A percentile compares a stretch with the other conserved stretches of the same genome.
Evolutionary conservation across 2,888 invertebrate species (phyloP).

Genomic region (Hemithea aestivaria): DNA sequence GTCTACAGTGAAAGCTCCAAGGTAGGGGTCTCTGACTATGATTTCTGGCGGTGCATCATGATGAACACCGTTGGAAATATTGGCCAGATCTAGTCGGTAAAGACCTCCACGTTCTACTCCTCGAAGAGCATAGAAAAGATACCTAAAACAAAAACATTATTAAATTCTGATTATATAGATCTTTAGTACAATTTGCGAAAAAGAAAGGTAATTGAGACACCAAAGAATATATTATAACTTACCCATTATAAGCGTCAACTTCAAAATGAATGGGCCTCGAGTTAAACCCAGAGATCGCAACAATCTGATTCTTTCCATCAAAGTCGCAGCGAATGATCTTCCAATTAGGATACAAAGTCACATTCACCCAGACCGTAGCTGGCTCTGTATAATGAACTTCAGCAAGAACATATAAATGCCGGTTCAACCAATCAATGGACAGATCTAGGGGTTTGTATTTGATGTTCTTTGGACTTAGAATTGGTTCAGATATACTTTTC

Average conservation of each 20-base stretch:
- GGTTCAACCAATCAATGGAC: slow-evolving; percentile 94
- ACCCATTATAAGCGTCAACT: slow-evolving; percentile 96
- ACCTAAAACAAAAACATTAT: slow-evolving; percentile 65
- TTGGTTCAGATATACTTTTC: slow-evolving; percentile 61
- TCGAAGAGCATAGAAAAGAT: slow-evolving; percentile 87
- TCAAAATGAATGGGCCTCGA: slow-evolving; percentile 88
- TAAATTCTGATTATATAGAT: too few species aligned
- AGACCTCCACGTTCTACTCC: slow-evolving; percentile 81
- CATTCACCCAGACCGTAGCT: slow-evolving; percentile 41
- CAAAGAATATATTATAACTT: slow-evolving; percentile 38
- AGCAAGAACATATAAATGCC: slow-evolving; percentile 89
- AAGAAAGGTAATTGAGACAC: too few species aligned
- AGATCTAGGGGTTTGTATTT: slow-evolving; percentile 84
- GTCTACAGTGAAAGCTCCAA: slow-evolving; percentile 92
- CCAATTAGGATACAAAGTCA: slow-evolving; percentile 73
- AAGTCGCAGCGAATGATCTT: slow-evolving; percentile 88
- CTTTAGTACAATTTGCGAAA: too few species aligned
- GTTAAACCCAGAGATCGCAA: slow-evolving; percentile 84
- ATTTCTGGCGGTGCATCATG: slow-evolving; percentile 83
- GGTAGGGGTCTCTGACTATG: slow-evolving; percentile 81
- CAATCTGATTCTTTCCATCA: slow-evolving; percentile 84
- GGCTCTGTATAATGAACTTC: slow-evolving; percentile 79
- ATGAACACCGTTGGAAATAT: slow-evolving; percentile 86
- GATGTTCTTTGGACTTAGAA: slow-evolving; percentile 78
- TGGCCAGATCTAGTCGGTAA: slow-evolving; percentile 87